These are phyloP conservation scores for Xyrauchen texanus DNA, from an alignment of 2,113 vertebrate genomes.

Conservation along the genomic window DNA sequence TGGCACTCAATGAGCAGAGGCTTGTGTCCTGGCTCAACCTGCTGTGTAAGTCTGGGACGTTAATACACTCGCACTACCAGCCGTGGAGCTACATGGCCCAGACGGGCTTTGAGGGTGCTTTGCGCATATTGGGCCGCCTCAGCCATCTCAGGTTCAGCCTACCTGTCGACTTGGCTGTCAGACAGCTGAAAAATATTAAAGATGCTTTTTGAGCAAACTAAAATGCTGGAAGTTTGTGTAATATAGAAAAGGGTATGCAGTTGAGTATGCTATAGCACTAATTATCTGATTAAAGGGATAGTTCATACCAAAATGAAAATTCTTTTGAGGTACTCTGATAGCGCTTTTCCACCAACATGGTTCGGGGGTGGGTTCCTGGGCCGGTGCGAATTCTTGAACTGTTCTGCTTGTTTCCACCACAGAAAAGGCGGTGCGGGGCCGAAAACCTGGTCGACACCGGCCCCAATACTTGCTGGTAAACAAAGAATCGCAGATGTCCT, in stretches of 20 bases:
- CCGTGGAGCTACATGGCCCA: slow-evolving; percentile 97
- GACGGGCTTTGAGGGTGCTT: slow-evolving; percentile 91
- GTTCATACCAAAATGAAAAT: neutral
- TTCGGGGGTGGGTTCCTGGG: too few relatives aligned
- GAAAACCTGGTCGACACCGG: too few relatives aligned
- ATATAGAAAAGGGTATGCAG: neutral
- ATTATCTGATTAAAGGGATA: too few relatives aligned
- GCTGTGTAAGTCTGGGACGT: slow-evolving; percentile 87
- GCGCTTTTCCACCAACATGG: too few relatives aligned
- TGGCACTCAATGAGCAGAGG: slow-evolving; percentile 94
- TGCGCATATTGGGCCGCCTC: slow-evolving; percentile 89
- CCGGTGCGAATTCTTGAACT: too few relatives aligned
- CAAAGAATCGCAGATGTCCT: too few relatives aligned
- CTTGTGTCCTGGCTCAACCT: slow-evolving; percentile 96
- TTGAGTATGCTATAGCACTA: too few relatives aligned
- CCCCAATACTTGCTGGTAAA: too few relatives aligned
- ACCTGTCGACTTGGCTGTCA: slow-evolving; percentile 92
- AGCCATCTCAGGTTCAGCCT: slow-evolving; percentile 92
- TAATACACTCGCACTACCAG: slow-evolving; percentile 90
- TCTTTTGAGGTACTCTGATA: too few relatives aligned
- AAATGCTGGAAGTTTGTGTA: too few relatives aligned
- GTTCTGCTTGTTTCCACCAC: too few relatives aligned
- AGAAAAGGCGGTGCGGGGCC: too few relatives aligned
- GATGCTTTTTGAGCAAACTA: slow-evolving; percentile 88
- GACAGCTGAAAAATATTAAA: slow-evolving; percentile 97